Percentiles rank a stretch among this genome's conserved stretches.
Evolutionary conservation across 2,888 invertebrate species (phyloP).

Genomic region (Hofmannophila pseudospretella): DNA sequence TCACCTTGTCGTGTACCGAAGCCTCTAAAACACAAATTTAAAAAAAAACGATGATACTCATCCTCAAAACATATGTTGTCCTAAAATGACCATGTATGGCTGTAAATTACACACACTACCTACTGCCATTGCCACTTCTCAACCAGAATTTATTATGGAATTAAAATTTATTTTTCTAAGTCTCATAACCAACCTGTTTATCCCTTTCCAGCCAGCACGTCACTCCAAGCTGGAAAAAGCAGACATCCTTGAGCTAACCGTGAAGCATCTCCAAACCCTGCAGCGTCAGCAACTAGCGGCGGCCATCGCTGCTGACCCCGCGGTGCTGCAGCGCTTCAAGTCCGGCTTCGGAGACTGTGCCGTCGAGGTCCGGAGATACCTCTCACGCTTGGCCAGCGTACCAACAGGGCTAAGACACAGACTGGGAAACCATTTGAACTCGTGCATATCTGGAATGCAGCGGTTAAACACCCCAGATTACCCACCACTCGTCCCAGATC

Average conservation of each 20-base stretch:
- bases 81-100: too few relatives aligned
- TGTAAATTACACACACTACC: too few relatives aligned
- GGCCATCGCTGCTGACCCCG: conserved; percentile 90
- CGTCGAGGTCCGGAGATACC: conserved; percentile 86
- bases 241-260: conserved; percentile 96
- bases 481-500: conserved; percentile 79
- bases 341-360: conserved; percentile 94
- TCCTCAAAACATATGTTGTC: too few relatives aligned
- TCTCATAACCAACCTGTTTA: too few relatives aligned
- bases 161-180: too few relatives aligned
- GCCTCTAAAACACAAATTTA: too few relatives aligned
- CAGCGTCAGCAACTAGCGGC: conserved; percentile 92
- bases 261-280: conserved; percentile 92
- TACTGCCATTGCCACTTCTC: too few relatives aligned
- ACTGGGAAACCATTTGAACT: conserved; percentile 81
- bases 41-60: too few relatives aligned
- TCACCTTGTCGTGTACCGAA: too few relatives aligned
- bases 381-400: conserved; percentile 81
- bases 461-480: conserved; percentile 49
- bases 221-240: conserved; percentile 98
- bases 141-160: too few relatives aligned
- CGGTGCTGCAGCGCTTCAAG: conserved; percentile 89
- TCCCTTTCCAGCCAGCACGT: conserved; percentile 89
- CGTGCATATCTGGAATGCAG: conserved; percentile 79
- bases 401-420: conserved; percentile 77